These are phyloP conservation scores for Cottoperca gobio DNA, from an alignment of 2,797 vertebrate genomes.

Conservation along the genomic window DNA sequence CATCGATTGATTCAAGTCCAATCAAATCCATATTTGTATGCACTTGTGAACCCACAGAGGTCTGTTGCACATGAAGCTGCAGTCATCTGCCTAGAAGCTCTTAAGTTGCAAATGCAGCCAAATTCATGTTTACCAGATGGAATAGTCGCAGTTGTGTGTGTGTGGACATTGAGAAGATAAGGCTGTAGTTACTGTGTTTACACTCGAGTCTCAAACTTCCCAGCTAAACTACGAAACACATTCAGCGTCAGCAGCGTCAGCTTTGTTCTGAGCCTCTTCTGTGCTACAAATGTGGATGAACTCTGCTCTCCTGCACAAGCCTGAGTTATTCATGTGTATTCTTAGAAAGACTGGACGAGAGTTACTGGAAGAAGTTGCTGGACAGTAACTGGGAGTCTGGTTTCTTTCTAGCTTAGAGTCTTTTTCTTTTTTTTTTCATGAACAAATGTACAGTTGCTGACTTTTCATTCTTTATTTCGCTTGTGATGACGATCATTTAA, in stretches of 20 bases:
- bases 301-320: conserved; percentile 11
- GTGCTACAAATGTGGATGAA: conserved; percentile 26
- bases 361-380: conserved; percentile 26
- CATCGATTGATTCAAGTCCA: conserved; percentile 3
- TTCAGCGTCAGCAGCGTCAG: not conserved
- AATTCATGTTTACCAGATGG: conserved; percentile 59
- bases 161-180: conserved; percentile 30
- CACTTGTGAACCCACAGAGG: conserved; percentile 34
- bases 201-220: conserved; percentile 43
- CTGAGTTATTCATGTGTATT: conserved; percentile 39
- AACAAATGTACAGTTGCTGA: conserved; percentile 51
- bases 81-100: conserved; percentile 32
- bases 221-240: conserved; percentile 14
- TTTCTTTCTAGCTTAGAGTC: conserved; percentile 30
- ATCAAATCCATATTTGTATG: conserved; percentile 16
- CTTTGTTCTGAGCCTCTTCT: not conserved
- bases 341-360: conserved; percentile 28
- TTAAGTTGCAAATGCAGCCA: conserved; percentile 45
- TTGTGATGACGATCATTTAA: conserved; percentile 53
- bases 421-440: not conserved
- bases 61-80: conserved; percentile 37
- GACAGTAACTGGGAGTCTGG: conserved; percentile 26
- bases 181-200: conserved; percentile 61
- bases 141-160: conserved; percentile 11
- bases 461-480: conserved; percentile 27